Evolutionary conservation across 2,888 invertebrate species (phyloP).

Genomic region (Galeruca laticollis): DNA sequence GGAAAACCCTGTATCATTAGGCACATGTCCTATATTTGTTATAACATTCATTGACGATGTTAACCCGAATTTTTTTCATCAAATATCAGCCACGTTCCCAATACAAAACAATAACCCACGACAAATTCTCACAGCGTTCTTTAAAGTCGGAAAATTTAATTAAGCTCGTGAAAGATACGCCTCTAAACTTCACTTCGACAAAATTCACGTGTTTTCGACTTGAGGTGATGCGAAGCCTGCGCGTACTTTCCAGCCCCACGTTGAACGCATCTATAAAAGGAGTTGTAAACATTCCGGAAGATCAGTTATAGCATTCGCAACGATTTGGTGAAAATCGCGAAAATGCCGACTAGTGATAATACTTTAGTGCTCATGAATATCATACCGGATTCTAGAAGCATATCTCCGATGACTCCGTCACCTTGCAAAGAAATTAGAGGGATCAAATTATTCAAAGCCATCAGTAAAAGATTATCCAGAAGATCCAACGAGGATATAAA

Average conservation of each 20-base stretch:
- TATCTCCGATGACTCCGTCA: conserved; percentile 69
- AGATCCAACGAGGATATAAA: conserved; percentile 68
- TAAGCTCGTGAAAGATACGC: background rate
- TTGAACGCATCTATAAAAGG: conserved; percentile 58
- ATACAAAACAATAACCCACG: background rate
- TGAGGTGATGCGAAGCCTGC: conserved; percentile 47
- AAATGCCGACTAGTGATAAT: conserved; percentile 50
- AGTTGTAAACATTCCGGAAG: conserved; percentile 51
- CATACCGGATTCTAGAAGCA: conserved; percentile 58
- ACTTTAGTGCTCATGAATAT: conserved; percentile 56
- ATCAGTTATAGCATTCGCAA: conserved; percentile 18
- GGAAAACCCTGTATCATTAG: too few relatives aligned
- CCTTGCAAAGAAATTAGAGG: conserved; percentile 72
- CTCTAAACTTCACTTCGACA: conserved; percentile 10
- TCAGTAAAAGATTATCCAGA: conserved; percentile 74
- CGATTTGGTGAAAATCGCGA: conserved; percentile 20
- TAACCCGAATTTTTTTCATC: too few relatives aligned
- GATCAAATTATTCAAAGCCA: conserved; percentile 75
- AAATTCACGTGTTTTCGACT: conserved; percentile 39
- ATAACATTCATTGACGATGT: too few relatives aligned
- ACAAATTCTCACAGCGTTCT: background rate
- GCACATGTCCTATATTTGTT: too few relatives aligned
- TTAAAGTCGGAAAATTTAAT: background rate
- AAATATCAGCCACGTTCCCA: background rate
- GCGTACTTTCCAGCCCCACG: conserved; percentile 55